Evolutionary conservation across 1,140 invertebrate species (phyloP).

Genomic region (Nixonia krombeini): DNA sequence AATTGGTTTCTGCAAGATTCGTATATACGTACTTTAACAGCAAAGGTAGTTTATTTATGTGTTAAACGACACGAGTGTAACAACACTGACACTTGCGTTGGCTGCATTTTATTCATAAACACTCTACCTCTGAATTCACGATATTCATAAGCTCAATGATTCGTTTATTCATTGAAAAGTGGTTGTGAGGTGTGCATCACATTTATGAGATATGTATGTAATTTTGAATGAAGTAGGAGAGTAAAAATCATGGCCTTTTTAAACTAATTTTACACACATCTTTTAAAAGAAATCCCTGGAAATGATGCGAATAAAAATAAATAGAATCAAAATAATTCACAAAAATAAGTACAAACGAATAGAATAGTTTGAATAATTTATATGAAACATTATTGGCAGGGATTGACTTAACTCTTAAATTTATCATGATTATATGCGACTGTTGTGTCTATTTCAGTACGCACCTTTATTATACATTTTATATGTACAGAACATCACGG

Average conservation of each 20-base stretch:
- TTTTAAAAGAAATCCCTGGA: no score
- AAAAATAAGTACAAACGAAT: no score
- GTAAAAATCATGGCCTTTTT: slow-evolving; percentile 4
- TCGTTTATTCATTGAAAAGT: slow-evolving; percentile 25
- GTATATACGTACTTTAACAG: slow-evolving; percentile 14
- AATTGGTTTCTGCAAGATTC: slow-evolving; percentile 39
- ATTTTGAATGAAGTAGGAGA: slow-evolving; percentile 19
- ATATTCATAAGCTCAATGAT: slow-evolving; percentile 10
- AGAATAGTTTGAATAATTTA: no score
- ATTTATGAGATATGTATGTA: slow-evolving; percentile 35
- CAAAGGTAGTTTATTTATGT: slow-evolving; percentile 20
- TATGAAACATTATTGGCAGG: no score
- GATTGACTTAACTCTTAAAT: no score
- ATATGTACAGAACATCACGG: slow-evolving; percentile 50
- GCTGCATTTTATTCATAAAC: slow-evolving; percentile 29
- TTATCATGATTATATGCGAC: no score
- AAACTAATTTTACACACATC: no score
- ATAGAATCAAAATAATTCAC: no score
- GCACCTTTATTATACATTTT: slow-evolving; percentile 30
- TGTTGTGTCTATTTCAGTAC: no score
- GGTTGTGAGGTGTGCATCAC: slow-evolving; percentile 35
- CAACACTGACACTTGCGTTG: slow-evolving; percentile 20
- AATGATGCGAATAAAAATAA: no score
- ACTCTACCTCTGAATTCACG: slow-evolving; percentile 6
- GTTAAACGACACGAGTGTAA: slow-evolving; percentile 17